phyloP scores from a whole-genome alignment of 2,888 invertebrate species.

The Abscondita cerata region DNA sequence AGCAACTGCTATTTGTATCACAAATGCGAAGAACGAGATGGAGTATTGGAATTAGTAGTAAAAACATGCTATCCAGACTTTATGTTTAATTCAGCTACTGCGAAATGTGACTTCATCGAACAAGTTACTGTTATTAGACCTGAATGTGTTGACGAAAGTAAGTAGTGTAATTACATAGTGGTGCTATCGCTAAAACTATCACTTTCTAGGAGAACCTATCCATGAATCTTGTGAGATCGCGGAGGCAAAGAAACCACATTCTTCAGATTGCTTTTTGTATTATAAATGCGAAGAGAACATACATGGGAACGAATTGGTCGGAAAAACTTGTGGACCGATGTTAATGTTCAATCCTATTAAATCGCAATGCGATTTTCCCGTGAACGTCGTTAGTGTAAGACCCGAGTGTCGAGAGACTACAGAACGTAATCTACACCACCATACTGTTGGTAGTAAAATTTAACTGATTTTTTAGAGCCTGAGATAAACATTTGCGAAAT shows the following conservation, averaged over 20 bases:
- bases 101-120: not conserved
- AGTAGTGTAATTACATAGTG: too few relatives aligned
- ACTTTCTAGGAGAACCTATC: too few relatives aligned
- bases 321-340: not conserved
- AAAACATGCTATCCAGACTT: not conserved
- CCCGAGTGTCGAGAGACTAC: not conserved
- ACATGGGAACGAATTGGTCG: not conserved
- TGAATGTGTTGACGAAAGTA: too few relatives aligned
- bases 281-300: not conserved
- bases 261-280: slow-evolving; percentile 2
- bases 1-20: not conserved
- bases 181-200: too few relatives aligned
- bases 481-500: not conserved
- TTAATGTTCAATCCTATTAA: slow-evolving; percentile 2
- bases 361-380: not conserved
- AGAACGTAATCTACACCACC: not conserved
- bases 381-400: not conserved
- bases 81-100: not conserved
- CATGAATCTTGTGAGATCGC: not conserved
- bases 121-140: not conserved
- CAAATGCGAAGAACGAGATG: not conserved
- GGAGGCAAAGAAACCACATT: not conserved
- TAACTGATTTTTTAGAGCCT: not conserved
- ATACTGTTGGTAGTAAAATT: not conserved
- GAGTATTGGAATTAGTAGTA: not conserved